phyloP scores from a whole-genome alignment of 2,113 vertebrate species.

The rat (Rattus norvegicus) region GRCr8 NC_086038.1:8358501-8359000 shows the following conservation, averaged over 20 bases:
- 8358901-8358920: conserved; percentile 18
- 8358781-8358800: too few relatives aligned
- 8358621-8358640: not conserved
- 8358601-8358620: conserved; percentile 48
- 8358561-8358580: conserved; percentile 54
- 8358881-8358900: not conserved
- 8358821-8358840: not conserved
- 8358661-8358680: conserved; percentile 52
- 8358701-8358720: conserved; percentile 45
- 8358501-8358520: conserved; percentile 37
- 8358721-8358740: conserved; percentile 58
- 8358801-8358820: not conserved
- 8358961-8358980: conserved; percentile 60
- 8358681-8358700: conserved; percentile 62
- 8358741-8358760: conserved; percentile 8
- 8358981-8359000: not conserved
- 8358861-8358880: not conserved
- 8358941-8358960: conserved; percentile 49
- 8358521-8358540: conserved; percentile 32
- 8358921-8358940: not conserved
- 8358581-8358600: conserved; percentile 48
- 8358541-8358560: conserved; percentile 12
- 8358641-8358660: conserved; percentile 57
- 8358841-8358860: not conserved
- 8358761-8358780: not conserved